A percentile compares a stretch with the other conserved stretches of the same genome.
phyloP scores from a whole-genome alignment of 2,797 vertebrate species.

The Graptemys geographica region DNA sequence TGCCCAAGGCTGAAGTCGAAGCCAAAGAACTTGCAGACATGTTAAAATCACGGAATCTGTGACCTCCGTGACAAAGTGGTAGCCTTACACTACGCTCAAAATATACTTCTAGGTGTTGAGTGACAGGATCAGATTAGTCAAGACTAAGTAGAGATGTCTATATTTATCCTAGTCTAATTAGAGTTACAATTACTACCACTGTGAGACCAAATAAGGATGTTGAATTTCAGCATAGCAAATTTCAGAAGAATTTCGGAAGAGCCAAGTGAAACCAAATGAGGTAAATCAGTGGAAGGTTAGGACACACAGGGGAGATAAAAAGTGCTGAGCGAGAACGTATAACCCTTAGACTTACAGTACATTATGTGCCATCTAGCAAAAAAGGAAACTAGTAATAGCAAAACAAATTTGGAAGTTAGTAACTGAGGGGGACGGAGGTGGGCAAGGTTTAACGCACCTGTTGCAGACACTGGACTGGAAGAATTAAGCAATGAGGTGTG shows the following conservation, averaged over 20 bases:
- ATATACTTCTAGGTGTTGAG: not conserved
- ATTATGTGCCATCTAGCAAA: rapidly evolving
- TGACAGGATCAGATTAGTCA: not conserved
- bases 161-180: not conserved
- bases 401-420: not conserved
- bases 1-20: too few species aligned
- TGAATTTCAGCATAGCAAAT: slow-evolving; percentile 18
- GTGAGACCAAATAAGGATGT: not conserved
- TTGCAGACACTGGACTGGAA: not conserved
- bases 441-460: not conserved
- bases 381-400: not conserved
- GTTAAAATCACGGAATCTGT: too few species aligned
- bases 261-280: not conserved
- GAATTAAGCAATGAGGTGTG: not conserved
- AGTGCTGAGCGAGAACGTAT: not conserved
- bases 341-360: not conserved
- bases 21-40: too few species aligned
- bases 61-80: too few species aligned
- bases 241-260: slow-evolving; percentile 8
- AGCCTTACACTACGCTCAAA: too few species aligned
- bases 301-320: not conserved
- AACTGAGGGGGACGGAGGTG: not conserved
- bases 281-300: not conserved
- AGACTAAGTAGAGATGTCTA: not conserved
- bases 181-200: not conserved